Base-by-base conservation (phyloP, 2,797 vertebrate genomes). In the Gallinago stenura region DNA sequence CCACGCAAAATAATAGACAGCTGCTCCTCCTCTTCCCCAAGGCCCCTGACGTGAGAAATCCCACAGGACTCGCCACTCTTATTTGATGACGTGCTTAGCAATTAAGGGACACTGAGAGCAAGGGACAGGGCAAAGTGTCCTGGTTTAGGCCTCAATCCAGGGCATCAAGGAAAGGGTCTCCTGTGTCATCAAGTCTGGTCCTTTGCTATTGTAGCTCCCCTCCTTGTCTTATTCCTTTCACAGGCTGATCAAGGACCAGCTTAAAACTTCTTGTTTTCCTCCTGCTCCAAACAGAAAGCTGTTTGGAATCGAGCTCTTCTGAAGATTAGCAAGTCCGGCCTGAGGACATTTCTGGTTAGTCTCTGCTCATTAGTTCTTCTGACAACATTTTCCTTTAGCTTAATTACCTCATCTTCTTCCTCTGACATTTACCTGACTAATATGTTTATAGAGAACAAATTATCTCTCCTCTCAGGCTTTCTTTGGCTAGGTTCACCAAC, bases 401-500 rank as follows among this genome's bases (percentile, higher is more conserved):
- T 96, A 96, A 97, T 95, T 95, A 96, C 83, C 93, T 96, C 92
- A 89, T 83, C 93, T 92, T 96, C 95, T 64, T 95, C 78, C 82
- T 94, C 84, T 96, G 95, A 94, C 93, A 93, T 96, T 94, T 95
- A 83, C 90, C 61, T 90, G 88, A 84, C 86, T 95, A 96, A 94
- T 94, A 78, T 5, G 1, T 95, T 96, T 96, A 92, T 65, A 89
- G 75, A 96, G 92, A 91, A 92, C 64, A 96, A 94, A 94, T 96
- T 93, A 94, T 93, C 78, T 95, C 77, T 78, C 60, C 78, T 96
- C 61, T 66, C 87, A 93, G 61, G 78, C 35, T 96, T 93, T 96
- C 87, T 92, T 92, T 94, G 81, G 84, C 82, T 87, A 37, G 70
- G 18, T 54, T 97, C 90, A 91, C 86, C 87, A 91, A 53, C 33